Evolutionary conservation across 2,113 vertebrate genomes (phyloP), one percentile per base, ranked within the genome.

Genomic region (Theristicus caerulescens): DNA sequence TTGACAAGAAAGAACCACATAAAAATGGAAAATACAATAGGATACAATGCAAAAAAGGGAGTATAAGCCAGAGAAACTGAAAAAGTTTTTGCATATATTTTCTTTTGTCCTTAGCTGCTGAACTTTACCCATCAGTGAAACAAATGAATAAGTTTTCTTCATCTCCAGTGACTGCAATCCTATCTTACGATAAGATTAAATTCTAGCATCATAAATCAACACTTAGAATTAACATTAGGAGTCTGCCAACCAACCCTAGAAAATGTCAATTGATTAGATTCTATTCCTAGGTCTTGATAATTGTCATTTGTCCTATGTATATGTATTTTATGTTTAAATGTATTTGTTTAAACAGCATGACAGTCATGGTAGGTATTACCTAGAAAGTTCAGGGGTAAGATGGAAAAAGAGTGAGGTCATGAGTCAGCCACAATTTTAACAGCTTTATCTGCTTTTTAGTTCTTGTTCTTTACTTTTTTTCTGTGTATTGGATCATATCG

Each of bases 201-300:
- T 92, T 93, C 86, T 82, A 86, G 59, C 54, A 85, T 92, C 90
- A 93, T 86, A 95, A 96, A 96, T 96, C 93, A 93, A 91, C 80
- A 88, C 85, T 13, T 85, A 54, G 46, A 92, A 93, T 92, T 95
- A 96, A 67, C 62, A 80, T 80, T 70, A 90, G 22, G 61, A 73
- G 31, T 66, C 83, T 92, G 77, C n/a, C 83, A 92, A 86, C 34
- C 25, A 86, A 76, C 74, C 20, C 74, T 78, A 84, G 90, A 96
- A 96, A 94, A 77, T 85, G 36, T 72, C 91, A 69, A 22, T 76
- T 69, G 57, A 92, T 93, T 95, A 66, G 74, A 86, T 90, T 93
- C 49, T 90, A 38, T 52, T 78, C 36, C 38, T 77, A 86, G 21
- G 7, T 81, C 58, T 62, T 14, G 6, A 94, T 92, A 94, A 90